Evolutionary conservation across 35 echinoderm and acorn worm genomes (phyloP).

Genomic region (Ophioderma brevispina): DNA sequence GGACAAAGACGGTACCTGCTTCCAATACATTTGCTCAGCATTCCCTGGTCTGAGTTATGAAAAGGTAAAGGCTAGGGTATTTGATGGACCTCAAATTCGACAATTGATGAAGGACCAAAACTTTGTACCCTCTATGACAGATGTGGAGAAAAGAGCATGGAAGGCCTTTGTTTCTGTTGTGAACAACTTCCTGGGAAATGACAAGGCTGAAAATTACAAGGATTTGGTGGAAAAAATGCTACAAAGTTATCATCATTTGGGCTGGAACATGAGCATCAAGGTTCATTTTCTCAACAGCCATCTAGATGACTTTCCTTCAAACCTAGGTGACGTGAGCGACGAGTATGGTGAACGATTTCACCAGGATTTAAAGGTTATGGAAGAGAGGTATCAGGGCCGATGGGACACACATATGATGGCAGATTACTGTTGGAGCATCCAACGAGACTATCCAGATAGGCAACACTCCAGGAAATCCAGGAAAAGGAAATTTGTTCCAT

Average conservation of each 20-base stretch:
- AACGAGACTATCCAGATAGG: not conserved
- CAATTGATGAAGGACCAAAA: constrained; percentile 7
- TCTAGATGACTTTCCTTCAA: not conserved
- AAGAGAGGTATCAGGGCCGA: constrained; percentile 1
- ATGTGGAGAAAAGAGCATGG: constrained; percentile 10
- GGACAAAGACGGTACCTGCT: constrained; percentile 21
- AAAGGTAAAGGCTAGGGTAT: constrained; percentile 8
- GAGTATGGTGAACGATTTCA: constrained; percentile 19
- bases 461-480: not conserved
- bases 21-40: constrained; percentile 8
- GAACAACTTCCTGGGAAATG: constrained; percentile 7
- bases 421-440: constrained; percentile 10
- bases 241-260: not conserved
- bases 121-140: constrained; percentile 1
- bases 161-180: constrained; percentile 19
- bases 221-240: not conserved
- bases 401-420: constrained; percentile 23
- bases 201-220: constrained; percentile 10
- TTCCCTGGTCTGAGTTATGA: constrained; percentile 3
- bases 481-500: not conserved
- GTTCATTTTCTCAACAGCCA: not conserved
- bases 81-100: constrained; percentile 26
- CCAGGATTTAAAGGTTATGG: constrained; percentile 17
- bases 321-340: not conserved
- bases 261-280: constrained; percentile 24